Base-by-base conservation (phyloP, 2,797 vertebrate genomes). In the Cynopterus sphinx region DNA sequence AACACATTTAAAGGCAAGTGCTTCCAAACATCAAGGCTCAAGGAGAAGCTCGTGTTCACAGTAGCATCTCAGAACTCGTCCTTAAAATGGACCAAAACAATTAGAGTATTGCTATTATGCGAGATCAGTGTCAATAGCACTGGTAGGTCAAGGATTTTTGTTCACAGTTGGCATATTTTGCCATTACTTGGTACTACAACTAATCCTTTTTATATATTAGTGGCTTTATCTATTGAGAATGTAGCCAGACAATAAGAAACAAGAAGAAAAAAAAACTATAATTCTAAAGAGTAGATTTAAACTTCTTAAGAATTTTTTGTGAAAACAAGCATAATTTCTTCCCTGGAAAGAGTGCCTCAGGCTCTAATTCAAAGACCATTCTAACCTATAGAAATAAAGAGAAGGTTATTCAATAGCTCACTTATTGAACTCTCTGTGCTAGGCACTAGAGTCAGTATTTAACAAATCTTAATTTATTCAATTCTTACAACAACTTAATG, bases 1-100 rank as follows among this genome's bases (percentile, higher is more conserved):
- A 82, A 61, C 95, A 78, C 31, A 85, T 82, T 87, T 74, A 83
- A 96, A 67, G 74, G 59, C 90, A 83, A 92, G 49, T 63, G 53
- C 68, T 70, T 33, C 68, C 78, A n/a, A 90, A 81, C 53, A 43
- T 17, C 26, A 51, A 31, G 41, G 31, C 41, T 83, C 19, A 8
- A 12, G 12, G 39, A 17, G 21, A 70, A 36, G 16, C 73, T 79
- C n/a, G 1, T 16, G 9, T n/a, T 51, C 63, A 79, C 19, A 61
- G 22, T 16, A 41, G 46, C 41, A 65, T 61, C 68, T 89, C 78
- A 43, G 55, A 81, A 61, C 70, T 90, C 46, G 26, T 87, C 59
- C 70, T 70, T 73, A 94, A 92, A 93, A 55, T 75, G 36, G 49
- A 26, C 61, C 31, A 21, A 68, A 59, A 84, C 53, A 90, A 39